phyloP scores from a whole-genome alignment of 1,140 invertebrate species.

The Temnothorax nylanderi region DNA sequence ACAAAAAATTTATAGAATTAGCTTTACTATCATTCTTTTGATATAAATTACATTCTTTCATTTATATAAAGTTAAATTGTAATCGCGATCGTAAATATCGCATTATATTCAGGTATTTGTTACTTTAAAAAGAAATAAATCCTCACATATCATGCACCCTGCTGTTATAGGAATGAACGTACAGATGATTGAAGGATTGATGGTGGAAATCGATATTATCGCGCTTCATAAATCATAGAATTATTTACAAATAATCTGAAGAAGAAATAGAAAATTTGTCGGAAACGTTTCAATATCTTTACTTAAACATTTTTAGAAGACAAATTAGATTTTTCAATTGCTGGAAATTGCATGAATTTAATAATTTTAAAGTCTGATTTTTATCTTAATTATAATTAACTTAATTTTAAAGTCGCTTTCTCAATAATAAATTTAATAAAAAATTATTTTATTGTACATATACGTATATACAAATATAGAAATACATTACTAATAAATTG shows the following conservation, averaged over 20 bases:
- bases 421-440: not conserved
- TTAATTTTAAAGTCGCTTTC: not conserved
- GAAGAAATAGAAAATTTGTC: not conserved
- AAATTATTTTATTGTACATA: not conserved
- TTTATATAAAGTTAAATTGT: not conserved
- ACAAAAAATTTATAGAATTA: not conserved
- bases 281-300: not conserved
- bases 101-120: not conserved
- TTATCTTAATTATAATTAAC: too few relatives aligned
- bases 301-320: not conserved
- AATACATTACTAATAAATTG: slow-evolving; percentile 14
- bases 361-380: not conserved
- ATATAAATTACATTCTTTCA: not conserved
- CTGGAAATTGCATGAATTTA: not conserved
- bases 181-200: not conserved
- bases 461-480: not conserved
- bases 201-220: not conserved
- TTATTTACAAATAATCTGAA: not conserved
- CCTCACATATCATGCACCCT: not conserved
- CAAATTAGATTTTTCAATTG: not conserved
- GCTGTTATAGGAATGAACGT: not conserved
- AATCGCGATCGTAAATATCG: not conserved
- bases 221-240: not conserved
- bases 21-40: not conserved
- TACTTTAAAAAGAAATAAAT: not conserved